Evolutionary conservation across 2,888 invertebrate species (phyloP), one percentile per base, ranked within the genome.

Genomic region (Chloroclysta siterata): DNA sequence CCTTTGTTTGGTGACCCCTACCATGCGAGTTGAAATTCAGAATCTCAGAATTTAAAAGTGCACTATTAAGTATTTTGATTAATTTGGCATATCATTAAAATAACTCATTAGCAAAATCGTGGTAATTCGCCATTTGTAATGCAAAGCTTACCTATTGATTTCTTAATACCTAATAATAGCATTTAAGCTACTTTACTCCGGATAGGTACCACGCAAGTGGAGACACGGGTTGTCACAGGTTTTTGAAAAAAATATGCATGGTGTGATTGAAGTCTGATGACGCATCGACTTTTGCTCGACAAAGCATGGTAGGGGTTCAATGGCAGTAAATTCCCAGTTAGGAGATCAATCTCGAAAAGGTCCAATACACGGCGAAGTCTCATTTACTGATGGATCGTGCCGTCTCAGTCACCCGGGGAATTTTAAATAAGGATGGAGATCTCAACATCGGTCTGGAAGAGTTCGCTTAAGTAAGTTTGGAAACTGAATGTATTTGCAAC

Each of bases 281-380:
- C 44, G 29, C 17, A 42, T 28, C 29, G 53, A 47, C 29, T 51
- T 46, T 56, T 13, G 11, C 58, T 60, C 58, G 62, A 57, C 41
- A 52, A 29, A 22, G 28, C 51, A 3, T 41, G 22, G 76, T 77
- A 73, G 64, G 66, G 70, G 67, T 54, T 60, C 62, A 64, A 69
- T 68, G 60, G 68, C 66, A 70, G 69, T 75, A 74, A 74, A 76
- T 74, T 79, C 78, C 74, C 75, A 74, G 76, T 70, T 75, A 78
- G 77, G 74, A 81, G 79, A 82, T 82, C 82, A 77, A 83, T 82
- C 81, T 82, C 75, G 71, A 72, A 75, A 73, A 73, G 73, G 76
- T 75, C 71, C 79, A 75, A 79, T 78, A 79, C 79, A 79, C 77
- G 74, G 72, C 65, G 71, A 72, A 76, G 74, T 72, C 77, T 79